phyloP scores from a whole-genome alignment of 2,888 invertebrate genomes.

The Macrosiphum euphorbiae region DNA sequence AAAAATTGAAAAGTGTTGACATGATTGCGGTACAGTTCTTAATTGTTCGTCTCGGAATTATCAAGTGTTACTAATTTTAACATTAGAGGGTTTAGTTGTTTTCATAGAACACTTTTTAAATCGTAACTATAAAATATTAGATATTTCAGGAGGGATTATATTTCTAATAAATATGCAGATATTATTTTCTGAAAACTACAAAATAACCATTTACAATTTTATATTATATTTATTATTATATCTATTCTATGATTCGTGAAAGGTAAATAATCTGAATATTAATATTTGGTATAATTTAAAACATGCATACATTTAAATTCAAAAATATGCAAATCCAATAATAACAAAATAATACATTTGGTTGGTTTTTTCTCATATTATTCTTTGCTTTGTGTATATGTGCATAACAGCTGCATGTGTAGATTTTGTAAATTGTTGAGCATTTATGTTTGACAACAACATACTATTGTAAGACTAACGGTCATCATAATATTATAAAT shows the following conservation, averaged over 20 bases:
- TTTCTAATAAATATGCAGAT: background rate
- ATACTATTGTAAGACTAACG: background rate
- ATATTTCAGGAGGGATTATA: background rate
- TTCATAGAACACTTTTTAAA: background rate
- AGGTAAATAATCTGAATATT: background rate
- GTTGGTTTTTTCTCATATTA: background rate
- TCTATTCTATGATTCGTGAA: background rate
- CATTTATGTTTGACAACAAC: background rate
- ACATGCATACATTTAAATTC: background rate
- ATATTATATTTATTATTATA: background rate
- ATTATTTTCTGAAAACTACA: background rate
- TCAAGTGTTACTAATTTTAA: background rate
- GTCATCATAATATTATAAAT: background rate
- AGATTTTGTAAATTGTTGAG: background rate
- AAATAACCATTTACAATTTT: background rate
- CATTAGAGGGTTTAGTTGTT: background rate
- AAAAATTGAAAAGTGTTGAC: background rate
- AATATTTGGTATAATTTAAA: background rate
- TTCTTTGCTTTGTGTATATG: background rate
- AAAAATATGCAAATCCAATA: background rate
- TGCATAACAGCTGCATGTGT: background rate
- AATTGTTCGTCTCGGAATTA: background rate
- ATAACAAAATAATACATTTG: background rate
- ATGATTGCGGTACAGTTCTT: background rate
- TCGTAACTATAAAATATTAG: too few species aligned